These are phyloP conservation scores for Psilanteris sp. DNA, from an alignment of 1,140 invertebrate genomes.

Conservation along the genomic window DNA sequence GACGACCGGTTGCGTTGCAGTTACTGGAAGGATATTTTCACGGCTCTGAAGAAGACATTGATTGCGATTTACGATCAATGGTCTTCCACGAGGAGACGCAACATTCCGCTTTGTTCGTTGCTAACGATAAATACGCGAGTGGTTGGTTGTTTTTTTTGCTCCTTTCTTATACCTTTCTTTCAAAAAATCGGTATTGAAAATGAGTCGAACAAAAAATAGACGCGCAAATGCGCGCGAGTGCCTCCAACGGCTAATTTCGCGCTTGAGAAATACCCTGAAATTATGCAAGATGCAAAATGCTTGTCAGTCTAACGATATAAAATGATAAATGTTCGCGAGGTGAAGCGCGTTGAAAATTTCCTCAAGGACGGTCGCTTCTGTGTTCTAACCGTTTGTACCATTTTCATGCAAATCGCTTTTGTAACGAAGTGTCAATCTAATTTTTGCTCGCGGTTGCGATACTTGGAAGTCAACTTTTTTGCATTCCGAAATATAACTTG, in stretches of 20 bases:
- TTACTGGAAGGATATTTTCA: slow-evolving; percentile 66
- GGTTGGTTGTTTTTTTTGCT: not conserved
- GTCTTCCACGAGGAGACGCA: slow-evolving; percentile 68
- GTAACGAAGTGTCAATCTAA: slow-evolving; percentile 10
- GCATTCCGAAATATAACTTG: too few species aligned
- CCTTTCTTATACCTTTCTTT: too few species aligned
- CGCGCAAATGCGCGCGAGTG: too few species aligned
- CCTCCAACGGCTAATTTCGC: too few species aligned
- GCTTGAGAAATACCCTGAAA: slow-evolving; percentile 16
- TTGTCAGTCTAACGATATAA: slow-evolving; percentile 32
- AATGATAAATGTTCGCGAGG: slow-evolving; percentile 37
- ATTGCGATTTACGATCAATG: slow-evolving; percentile 75
- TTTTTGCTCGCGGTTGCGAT: slow-evolving; percentile 3
- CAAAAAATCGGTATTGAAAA: too few species aligned
- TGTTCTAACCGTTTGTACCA: slow-evolving; percentile 10
- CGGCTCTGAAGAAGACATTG: slow-evolving; percentile 69
- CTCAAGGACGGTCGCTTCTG: slow-evolving; percentile 20
- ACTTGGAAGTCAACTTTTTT: too few species aligned
- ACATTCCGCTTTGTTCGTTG: not conserved
- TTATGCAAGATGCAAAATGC: slow-evolving; percentile 30
- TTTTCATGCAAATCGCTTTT: slow-evolving; percentile 53
- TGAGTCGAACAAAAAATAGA: too few species aligned
- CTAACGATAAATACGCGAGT: slow-evolving; percentile 3
- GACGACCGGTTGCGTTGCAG: too few species aligned
- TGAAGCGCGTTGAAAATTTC: slow-evolving; percentile 16